phyloP scores from a whole-genome alignment of 1,140 invertebrate species.

The Chelonus insularis region DNA sequence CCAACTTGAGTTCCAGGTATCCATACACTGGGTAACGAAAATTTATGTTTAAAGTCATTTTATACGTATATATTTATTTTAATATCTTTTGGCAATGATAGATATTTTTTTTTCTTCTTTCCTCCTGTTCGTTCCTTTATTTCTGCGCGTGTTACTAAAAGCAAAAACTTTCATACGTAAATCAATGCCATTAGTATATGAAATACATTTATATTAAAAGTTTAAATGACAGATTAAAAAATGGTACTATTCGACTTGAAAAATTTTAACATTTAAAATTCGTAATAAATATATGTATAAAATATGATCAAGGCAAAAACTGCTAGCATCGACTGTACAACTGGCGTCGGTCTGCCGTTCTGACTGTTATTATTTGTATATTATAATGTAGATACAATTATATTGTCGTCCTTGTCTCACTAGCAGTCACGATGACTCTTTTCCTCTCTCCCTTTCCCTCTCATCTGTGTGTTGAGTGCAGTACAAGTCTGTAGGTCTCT shows the following conservation, averaged over 20 bases:
- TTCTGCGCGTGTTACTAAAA: no score
- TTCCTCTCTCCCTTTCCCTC: slow-evolving; percentile 4
- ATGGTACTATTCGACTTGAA: no score
- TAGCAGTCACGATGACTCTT: slow-evolving; percentile 21
- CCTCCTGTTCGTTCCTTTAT: no score
- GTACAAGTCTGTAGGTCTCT: not conserved
- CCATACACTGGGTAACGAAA: not conserved
- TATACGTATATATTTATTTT: not conserved
- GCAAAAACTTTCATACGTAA: no score
- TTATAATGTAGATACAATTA: slow-evolving; percentile 63
- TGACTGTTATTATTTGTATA: slow-evolving; percentile 62
- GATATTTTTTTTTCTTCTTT: no score
- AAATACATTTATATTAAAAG: no score
- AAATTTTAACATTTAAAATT: not conserved
- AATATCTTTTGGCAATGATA: no score
- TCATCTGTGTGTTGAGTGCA: slow-evolving; percentile 17
- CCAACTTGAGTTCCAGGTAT: slow-evolving; percentile 37
- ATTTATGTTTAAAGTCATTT: not conserved
- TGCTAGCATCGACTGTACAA: slow-evolving; percentile 47
- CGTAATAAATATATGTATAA: not conserved
- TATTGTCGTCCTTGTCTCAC: slow-evolving; percentile 51
- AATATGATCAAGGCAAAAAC: slow-evolving; percentile 18
- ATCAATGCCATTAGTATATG: no score
- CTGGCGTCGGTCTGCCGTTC: slow-evolving; percentile 57
- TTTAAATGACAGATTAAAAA: no score